Evolutionary conservation across 2,797 vertebrate species (phyloP), one percentile per base, ranked within the genome.

Genomic region (Telmatherina bonti): DNA sequence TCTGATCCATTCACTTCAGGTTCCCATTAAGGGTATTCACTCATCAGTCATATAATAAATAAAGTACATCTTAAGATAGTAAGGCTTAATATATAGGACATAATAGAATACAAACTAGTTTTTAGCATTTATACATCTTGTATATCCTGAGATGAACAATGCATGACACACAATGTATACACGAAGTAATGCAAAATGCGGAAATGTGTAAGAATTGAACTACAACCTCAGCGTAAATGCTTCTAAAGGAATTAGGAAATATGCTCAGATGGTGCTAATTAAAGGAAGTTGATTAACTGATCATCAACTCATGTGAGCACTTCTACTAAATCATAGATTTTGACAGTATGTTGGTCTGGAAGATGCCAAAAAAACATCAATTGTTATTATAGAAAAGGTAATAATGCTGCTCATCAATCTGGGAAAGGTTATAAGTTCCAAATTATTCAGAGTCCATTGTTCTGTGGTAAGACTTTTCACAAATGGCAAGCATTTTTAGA

Each of bases 1-100:
- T 71, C 31, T 55, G n/a, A 70, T 72, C 45, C 49, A 45, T 29
- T 78, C 43, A 62, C 52, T 51, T 64, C 47, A 53, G 22, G 65
- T 70, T 62, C 22, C 62, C 55, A 63, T 45, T 67, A 43, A 69
- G 62, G 60, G 59, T 47, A 10, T 51, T 24, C 22, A 26, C n/a
- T n/a, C n/a, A n/a, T n/a, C n/a, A n/a, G 51, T 29, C 13, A 53
- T 29, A 1, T 53, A 7, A 51, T 51, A 22, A 26, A 22, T 1
- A 49, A 49, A 49, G 8, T 22, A 49, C n/a, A 9, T 22, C 8
- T 24, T 10, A 4, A 7, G 24, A 1, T 49, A 10, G 20, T 26
- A 51, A 26, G 11, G 49, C 26, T 51, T 10, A 10, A 35, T 35
- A 11, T 9, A 35, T 35, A 35, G 33, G 33, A 35, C 33, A 35